Percentiles rank a stretch among this genome's conserved stretches.
phyloP scores from a whole-genome alignment of 2,888 invertebrate species.

The Crematogaster levior region DNA sequence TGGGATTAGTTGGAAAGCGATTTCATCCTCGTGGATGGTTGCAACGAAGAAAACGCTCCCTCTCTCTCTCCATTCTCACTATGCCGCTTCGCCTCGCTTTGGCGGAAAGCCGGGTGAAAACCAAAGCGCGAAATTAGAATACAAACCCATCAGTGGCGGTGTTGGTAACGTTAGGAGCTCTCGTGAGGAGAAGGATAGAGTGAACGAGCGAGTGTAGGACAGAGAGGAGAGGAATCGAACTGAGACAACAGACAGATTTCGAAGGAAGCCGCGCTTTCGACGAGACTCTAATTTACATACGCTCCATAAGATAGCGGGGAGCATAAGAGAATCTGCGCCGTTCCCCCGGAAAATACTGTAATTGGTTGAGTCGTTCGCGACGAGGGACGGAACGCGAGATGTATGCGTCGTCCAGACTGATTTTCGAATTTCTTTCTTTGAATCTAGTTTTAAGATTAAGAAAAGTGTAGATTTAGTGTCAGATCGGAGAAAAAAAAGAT shows the following conservation, averaged over 20 bases:
- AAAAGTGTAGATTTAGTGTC: neutral
- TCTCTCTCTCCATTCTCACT: constrained; percentile 36
- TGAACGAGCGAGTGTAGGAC: constrained; percentile 33
- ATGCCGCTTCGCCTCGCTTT: constrained; percentile 65
- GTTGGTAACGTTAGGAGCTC: constrained; percentile 75
- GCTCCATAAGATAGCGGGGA: constrained; percentile 75
- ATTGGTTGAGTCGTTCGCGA: constrained; percentile 81
- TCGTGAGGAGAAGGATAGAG: constrained; percentile 72
- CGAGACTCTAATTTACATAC: constrained; percentile 84
- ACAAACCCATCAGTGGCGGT: constrained; percentile 78
- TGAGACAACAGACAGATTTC: constrained; percentile 61
- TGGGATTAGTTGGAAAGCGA: constrained; percentile 84
- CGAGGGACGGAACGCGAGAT: constrained; percentile 71
- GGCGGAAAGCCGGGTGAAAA: constrained; percentile 77
- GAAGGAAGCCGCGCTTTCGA: constrained; percentile 76
- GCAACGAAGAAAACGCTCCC: constrained; percentile 79
- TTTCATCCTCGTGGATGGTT: constrained; percentile 78
- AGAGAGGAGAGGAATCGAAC: constrained; percentile 46
- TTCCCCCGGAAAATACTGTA: constrained; percentile 84
- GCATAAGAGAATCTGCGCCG: constrained; percentile 77
- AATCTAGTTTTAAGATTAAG: constrained; percentile 3
- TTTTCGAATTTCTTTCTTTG: constrained; percentile 49
- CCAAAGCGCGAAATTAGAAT: constrained; percentile 84
- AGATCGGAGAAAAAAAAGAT: neutral
- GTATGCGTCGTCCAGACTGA: constrained; percentile 60